Conservation (phyloP, 2,113 vertebrate species). For the Pycnonotus jocosus region DNA sequence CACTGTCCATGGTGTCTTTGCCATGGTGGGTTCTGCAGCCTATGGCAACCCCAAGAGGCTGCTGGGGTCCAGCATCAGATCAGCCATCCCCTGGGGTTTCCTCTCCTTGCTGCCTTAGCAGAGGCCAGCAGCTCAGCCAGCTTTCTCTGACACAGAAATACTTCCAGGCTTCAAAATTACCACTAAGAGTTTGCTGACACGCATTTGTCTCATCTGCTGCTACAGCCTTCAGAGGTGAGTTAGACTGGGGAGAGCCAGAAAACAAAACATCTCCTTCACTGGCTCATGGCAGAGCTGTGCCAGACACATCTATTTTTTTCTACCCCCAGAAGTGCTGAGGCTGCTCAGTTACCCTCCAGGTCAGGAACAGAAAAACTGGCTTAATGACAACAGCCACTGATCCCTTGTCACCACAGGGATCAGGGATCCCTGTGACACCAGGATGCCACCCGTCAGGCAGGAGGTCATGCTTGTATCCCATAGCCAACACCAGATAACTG, state of each 20-base stretch:
- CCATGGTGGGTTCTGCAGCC: not conserved
- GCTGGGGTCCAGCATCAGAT: not conserved
- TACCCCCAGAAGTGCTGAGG: not conserved
- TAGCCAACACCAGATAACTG: not conserved
- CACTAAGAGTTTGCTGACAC: not conserved
- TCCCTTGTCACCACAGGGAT: not conserved
- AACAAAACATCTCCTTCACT: not conserved
- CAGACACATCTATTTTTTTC: not conserved
- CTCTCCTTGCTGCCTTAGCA: not conserved
- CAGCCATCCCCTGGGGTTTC: not conserved
- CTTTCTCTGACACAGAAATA: not conserved
- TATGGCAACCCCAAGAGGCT: not conserved
- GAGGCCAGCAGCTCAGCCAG: not conserved
- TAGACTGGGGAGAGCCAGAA: not conserved
- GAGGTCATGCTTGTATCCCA: rapidly evolving
- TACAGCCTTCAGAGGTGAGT: not conserved
- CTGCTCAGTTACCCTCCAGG: not conserved
- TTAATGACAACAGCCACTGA: not conserved
- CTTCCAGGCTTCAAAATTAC: not conserved
- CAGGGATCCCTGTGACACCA: not conserved
- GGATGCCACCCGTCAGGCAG: not conserved
- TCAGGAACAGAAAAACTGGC: not conserved
- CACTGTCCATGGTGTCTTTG: rapidly evolving
- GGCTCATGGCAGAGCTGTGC: not conserved
- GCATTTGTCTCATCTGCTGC: not conserved